Evolutionary conservation across 2,113 vertebrate species (phyloP).

Genomic region (Aramus guarauna): DNA sequence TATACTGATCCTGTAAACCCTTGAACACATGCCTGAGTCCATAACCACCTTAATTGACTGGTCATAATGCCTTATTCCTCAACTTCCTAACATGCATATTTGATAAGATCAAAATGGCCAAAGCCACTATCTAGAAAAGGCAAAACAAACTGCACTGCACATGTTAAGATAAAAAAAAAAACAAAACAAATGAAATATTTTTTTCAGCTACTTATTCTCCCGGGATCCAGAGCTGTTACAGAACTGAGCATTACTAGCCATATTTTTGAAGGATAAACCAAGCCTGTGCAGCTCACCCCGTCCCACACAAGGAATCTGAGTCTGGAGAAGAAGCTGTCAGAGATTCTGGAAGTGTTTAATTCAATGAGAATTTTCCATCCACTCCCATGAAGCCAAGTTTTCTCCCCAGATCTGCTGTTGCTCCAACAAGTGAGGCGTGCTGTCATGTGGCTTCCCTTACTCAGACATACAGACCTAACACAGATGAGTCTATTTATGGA

Average conservation of each 20-base stretch:
- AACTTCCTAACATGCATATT: background rate
- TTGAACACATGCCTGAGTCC: background rate
- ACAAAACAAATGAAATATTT: background rate
- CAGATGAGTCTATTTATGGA: slow-evolving; percentile 58
- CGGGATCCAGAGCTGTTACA: background rate
- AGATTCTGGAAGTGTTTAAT: slow-evolving; percentile 46
- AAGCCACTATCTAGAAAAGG: background rate
- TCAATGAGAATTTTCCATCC: slow-evolving; percentile 54
- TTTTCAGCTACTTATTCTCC: background rate
- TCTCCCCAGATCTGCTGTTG: slow-evolving; percentile 60
- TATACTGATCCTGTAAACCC: background rate
- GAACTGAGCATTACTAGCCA: background rate
- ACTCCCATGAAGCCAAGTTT: slow-evolving; percentile 51
- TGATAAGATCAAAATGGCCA: background rate
- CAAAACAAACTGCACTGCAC: background rate
- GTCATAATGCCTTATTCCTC: background rate
- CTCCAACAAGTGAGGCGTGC: slow-evolving; percentile 52
- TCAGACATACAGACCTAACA: slow-evolving; percentile 50
- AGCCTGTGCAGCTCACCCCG: slow-evolving; percentile 7
- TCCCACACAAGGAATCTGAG: background rate
- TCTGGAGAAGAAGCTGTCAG: slow-evolving; percentile 37
- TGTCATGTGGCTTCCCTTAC: slow-evolving; percentile 61
- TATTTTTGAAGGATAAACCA: slow-evolving; percentile 13
- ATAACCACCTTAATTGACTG: background rate
- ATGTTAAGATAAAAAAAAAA: background rate